A percentile compares a stretch with the other conserved stretches of the same genome.
These are phyloP conservation scores for Neomorphus geoffroyi DNA, from an alignment of 2,797 vertebrate genomes.

Conservation along the genomic window DNA sequence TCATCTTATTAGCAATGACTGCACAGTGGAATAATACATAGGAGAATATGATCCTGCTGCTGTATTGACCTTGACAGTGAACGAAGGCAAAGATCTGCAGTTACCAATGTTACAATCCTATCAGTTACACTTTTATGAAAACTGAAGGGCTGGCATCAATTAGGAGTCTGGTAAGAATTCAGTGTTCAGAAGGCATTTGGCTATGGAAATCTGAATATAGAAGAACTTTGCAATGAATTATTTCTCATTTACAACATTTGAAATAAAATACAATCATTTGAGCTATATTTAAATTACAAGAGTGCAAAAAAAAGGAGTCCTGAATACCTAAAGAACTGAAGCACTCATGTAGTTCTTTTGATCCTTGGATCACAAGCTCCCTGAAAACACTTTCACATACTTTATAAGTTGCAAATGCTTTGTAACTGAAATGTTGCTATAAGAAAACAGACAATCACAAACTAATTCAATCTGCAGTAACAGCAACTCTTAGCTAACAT, in stretches of 20 bases:
- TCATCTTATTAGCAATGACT: neutral
- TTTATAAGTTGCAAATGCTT: conserved; percentile 14
- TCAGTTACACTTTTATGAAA: neutral
- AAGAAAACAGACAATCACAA: neutral
- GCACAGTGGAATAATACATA: neutral
- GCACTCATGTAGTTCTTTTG: conserved; percentile 61
- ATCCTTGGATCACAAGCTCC: conserved; percentile 65
- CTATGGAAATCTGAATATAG: neutral
- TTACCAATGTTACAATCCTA: fast-evolving
- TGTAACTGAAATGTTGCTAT: conserved; percentile 51
- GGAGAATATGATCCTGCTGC: neutral
- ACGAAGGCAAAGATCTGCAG: neutral
- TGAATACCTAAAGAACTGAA: conserved; percentile 58
- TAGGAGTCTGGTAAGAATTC: neutral
- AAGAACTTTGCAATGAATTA: conserved; percentile 11
- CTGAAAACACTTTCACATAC: conserved; percentile 52
- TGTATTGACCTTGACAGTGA: neutral
- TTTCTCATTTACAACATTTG: neutral
- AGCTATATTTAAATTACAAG: conserved; percentile 59
- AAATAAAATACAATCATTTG: conserved; percentile 53
- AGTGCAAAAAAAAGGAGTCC: conserved; percentile 36
- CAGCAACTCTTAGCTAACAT: neutral
- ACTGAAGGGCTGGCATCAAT: neutral
- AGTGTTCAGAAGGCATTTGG: neutral
- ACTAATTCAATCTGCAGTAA: neutral